These are phyloP conservation scores for Euplexia lucipara DNA, from an alignment of 2,888 invertebrate genomes.

Conservation along the genomic window DNA sequence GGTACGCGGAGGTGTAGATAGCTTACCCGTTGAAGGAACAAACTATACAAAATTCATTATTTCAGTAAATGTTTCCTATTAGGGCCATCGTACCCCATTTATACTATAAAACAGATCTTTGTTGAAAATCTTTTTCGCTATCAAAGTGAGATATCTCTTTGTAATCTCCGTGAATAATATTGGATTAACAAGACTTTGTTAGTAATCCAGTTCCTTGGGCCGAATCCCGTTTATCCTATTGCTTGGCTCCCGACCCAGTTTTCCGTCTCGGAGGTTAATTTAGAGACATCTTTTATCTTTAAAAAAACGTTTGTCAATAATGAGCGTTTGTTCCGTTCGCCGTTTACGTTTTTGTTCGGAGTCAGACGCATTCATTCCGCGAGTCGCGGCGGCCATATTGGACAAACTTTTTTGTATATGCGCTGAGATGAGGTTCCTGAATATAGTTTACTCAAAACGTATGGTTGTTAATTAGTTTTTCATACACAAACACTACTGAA, in stretches of 20 bases:
- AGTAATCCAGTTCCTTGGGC: constrained; percentile 78
- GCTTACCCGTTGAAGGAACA: not conserved
- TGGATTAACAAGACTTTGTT: constrained; percentile 81
- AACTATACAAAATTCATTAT: constrained; percentile 9
- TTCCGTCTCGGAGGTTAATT: constrained; percentile 70
- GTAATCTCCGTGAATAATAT: constrained; percentile 84
- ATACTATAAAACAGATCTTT: constrained; percentile 76
- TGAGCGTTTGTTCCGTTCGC: constrained; percentile 42
- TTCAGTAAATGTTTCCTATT: constrained; percentile 14
- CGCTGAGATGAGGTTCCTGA: constrained; percentile 1
- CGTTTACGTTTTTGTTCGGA: constrained; percentile 30
- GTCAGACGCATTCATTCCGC: constrained; percentile 19
- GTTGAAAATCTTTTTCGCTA: constrained; percentile 74
- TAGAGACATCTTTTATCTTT: constrained; percentile 61
- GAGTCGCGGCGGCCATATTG: constrained; percentile 28
- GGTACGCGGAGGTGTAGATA: not conserved
- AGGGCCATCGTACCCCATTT: constrained; percentile 47
- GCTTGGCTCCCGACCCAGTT: constrained; percentile 63
- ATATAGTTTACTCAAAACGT: constrained; percentile 1
- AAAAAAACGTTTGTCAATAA: constrained; percentile 58
- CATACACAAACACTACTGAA: not conserved
- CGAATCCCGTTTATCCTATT: constrained; percentile 79
- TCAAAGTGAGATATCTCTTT: constrained; percentile 84
- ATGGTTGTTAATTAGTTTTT: constrained; percentile 11
- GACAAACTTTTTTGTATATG: constrained; percentile 9